Evolutionary conservation across 2,113 vertebrate species (phyloP).

Genomic region (Oenanthe oenanthe): DNA sequence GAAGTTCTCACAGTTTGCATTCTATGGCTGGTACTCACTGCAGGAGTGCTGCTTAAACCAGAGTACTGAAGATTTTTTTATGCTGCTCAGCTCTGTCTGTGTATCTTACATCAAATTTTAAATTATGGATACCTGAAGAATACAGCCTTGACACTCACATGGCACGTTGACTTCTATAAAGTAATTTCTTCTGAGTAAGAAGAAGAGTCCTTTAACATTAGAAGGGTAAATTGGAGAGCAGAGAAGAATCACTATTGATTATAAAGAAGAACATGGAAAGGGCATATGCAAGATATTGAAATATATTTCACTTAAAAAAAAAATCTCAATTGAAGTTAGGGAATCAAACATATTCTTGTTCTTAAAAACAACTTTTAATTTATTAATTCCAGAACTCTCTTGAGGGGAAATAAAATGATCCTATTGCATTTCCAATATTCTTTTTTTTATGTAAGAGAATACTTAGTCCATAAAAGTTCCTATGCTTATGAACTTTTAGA

Average conservation of each 20-base stretch:
- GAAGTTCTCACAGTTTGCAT: not conserved
- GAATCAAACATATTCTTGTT: not conserved
- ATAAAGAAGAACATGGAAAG: not conserved
- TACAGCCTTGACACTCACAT: not conserved
- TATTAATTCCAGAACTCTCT: not conserved
- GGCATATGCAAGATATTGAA: not conserved
- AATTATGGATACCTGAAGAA: not conserved
- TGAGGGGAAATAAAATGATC: not conserved
- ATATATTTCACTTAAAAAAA: not conserved
- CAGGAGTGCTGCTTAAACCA: not conserved
- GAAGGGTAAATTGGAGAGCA: not conserved
- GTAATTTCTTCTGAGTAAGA: not conserved
- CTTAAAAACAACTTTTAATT: not conserved
- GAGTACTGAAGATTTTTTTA: not conserved
- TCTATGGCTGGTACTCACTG: not conserved
- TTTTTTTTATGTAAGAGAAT: not conserved
- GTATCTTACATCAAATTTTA: not conserved
- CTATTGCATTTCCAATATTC: not conserved
- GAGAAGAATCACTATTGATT: not conserved
- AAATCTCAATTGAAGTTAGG: not conserved
- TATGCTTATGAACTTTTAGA: not conserved
- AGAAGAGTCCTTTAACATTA: not conserved
- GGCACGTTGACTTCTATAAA: not conserved
- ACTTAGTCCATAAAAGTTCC: not conserved
- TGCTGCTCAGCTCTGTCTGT: not conserved